A percentile compares a stretch with the other conserved stretches of the same genome.
These are phyloP conservation scores for Geotrupes spiniger DNA, from an alignment of 2,888 invertebrate genomes.

Conservation along the genomic window DNA sequence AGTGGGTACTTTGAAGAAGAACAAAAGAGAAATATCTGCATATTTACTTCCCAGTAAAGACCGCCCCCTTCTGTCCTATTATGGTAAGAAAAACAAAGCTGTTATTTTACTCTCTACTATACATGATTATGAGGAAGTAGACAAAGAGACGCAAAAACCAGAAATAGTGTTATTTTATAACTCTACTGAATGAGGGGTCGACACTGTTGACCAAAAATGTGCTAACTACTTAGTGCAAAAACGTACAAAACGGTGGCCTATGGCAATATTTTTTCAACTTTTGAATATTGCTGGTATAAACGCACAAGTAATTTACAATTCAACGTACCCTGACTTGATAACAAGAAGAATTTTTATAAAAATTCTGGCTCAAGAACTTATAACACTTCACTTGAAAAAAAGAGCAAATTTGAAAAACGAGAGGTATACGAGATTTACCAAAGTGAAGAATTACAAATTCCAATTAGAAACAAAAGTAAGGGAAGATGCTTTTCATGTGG, in stretches of 20 bases:
- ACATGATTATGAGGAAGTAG: no score
- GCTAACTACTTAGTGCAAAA: no score
- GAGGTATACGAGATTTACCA: background rate
- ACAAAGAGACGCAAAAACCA: constrained; percentile 31
- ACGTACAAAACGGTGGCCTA: no score
- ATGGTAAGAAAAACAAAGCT: constrained; percentile 28
- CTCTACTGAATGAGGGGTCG: no score
- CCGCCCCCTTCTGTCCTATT: constrained; percentile 27
- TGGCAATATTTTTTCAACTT: no score
- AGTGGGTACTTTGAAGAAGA: constrained; percentile 17
- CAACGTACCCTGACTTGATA: background rate
- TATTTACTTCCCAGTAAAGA: constrained; percentile 27
- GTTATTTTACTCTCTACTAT: no score
- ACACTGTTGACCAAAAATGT: no score
- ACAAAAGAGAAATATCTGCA: constrained; percentile 30
- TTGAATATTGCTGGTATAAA: no score
- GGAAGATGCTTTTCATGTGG: constrained; percentile 1
- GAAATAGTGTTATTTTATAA: constrained; percentile 31
- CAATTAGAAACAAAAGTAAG: background rate
- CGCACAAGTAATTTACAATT: constrained; percentile 16
- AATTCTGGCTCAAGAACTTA: background rate
- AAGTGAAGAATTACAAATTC: constrained; percentile 1
- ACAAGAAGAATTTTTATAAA: no score
- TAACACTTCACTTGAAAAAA: background rate
- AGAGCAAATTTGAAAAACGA: no score